Conservation (phyloP, 2,797 vertebrate genomes). For the Benthosema pterotum region DNA sequence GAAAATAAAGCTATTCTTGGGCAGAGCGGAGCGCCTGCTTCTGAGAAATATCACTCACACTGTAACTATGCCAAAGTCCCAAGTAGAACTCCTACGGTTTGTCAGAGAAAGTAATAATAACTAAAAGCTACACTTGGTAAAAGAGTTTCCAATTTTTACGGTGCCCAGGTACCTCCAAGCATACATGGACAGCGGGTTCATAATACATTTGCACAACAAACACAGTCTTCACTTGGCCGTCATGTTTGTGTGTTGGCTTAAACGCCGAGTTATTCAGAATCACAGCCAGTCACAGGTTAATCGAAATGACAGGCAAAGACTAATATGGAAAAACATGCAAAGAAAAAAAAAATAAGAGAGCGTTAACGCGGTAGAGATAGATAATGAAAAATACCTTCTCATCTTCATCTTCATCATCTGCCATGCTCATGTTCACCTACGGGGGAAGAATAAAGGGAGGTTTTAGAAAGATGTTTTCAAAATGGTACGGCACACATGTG, state of each 20-base stretch:
- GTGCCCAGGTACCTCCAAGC: too few relatives aligned
- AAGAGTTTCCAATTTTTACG: slow-evolving; percentile 13
- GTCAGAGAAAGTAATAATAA: background rate
- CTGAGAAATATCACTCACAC: slow-evolving; percentile 36
- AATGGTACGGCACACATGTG: slow-evolving; percentile 72
- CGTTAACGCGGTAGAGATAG: slow-evolving; percentile 3
- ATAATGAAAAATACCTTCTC: slow-evolving; percentile 87
- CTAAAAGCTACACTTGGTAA: background rate
- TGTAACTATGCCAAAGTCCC: slow-evolving; percentile 32
- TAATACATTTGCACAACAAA: slow-evolving; percentile 9
- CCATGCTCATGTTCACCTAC: slow-evolving; percentile 88
- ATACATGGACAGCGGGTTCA: too few relatives aligned
- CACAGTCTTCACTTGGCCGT: too few relatives aligned
- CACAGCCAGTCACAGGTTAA: too few relatives aligned
- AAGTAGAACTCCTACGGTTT: slow-evolving; percentile 20
- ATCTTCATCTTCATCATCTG: slow-evolving; percentile 94
- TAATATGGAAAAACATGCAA: too few relatives aligned
- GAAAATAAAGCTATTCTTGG: slow-evolving; percentile 57
- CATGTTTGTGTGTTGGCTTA: too few relatives aligned
- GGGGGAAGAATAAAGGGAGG: slow-evolving; percentile 71
- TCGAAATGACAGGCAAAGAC: too few relatives aligned
- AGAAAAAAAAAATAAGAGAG: background rate
- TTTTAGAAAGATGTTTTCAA: slow-evolving; percentile 73
- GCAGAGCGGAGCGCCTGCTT: slow-evolving; percentile 37
- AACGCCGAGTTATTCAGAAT: too few relatives aligned